Evolutionary conservation across 2,888 invertebrate species (phyloP), one percentile per base, ranked within the genome.

Genomic region (Acrocera orbiculus): DNA sequence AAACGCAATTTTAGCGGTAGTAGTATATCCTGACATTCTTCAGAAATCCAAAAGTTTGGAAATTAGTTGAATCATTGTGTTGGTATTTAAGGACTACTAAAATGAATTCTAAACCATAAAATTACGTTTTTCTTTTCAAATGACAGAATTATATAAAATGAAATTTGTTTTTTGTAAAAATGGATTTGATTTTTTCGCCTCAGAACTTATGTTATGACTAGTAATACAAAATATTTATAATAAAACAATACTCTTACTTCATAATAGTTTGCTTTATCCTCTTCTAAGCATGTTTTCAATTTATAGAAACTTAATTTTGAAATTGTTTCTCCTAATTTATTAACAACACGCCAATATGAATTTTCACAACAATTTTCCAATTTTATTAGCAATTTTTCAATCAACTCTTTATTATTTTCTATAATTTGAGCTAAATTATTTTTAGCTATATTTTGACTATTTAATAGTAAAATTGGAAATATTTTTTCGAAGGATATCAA

Each of bases 331-430:
- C 56, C 53, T 47, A 58, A 61, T 55, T 60, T 61, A 55, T 58
- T 59, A 48, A 59, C 59, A 45, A 61, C 59, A 47, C 60, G 50
- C 61, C 61, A 61, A 53, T 61, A 60, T 54, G 58, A 60, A 51
- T 61, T 60, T 47, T 58, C 52, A 47, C 52, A 51, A 46, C 56
- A 23, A 11, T 23, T 23, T 23, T 11, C n/a, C n/a, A 11, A 5
- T 19, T 19, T 19, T 8, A 8, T 22, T 11, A 11, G 10, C n/a
- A 22, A 16, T 27, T 30, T 20, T 5, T 20, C 16, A 15, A 10
- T 10, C 7, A 27, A 27, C 4, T 4, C 16, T 16, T 16, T 16
- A 16, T 10, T 14, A 6, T 28, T 22, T 23, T 34, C 16, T 5
- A 23, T n/a, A 9, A 27, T 14, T 2, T 28, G 14, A 5, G 16